Base-by-base conservation (phyloP, 2,888 invertebrate species). In the Acleris sparsana region DNA sequence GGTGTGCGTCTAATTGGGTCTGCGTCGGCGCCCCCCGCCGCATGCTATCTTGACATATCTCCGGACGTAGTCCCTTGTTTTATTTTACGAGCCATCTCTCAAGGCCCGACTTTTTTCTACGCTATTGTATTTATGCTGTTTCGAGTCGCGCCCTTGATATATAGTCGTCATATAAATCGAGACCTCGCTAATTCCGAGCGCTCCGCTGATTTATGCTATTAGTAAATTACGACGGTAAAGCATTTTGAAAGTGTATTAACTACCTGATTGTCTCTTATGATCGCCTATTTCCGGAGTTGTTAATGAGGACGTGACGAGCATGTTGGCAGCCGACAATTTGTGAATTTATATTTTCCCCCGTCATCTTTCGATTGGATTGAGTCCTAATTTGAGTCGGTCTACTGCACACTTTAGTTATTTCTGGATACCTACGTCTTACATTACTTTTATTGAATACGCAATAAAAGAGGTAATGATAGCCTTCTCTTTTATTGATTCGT, bases 1-100 rank as follows among this genome's bases (percentile, higher is more conserved):
- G 92, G 92, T 92, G 92, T 92, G 89, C 83, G 83, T 88, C 92
- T 93, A 93, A 93, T 93, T 93, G 93, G 92, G 89, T 85, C 86
- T 71, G 74, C 72, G 79, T 78, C 80, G 75, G 75, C 79, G 79
- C 88, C 87, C 87, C 87, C 88, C 86, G 87, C 85, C 84, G 88
- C 83, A 85, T 82, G 78, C 88, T 92, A 92, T 92, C 92, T 92
- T 89, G 92, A 92, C 91, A 87, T 85, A 92, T 92, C 92, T 92
- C 89, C 88, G 89, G 89, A 88, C 88, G 88, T 82, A 78, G 84
- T 84, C 87, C 89, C 90, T 88, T 89, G 88, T 89, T 90, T 90
- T 89, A 90, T 88, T 92, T 92, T 92, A 92, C 85, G 91, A 90
- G 87, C 89, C 84, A 87, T 88, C 86, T 89, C 89, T 86, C 87